These are phyloP conservation scores for Nyctibius bracteatus DNA, from an alignment of 2,113 vertebrate genomes.

Conservation along the genomic window DNA sequence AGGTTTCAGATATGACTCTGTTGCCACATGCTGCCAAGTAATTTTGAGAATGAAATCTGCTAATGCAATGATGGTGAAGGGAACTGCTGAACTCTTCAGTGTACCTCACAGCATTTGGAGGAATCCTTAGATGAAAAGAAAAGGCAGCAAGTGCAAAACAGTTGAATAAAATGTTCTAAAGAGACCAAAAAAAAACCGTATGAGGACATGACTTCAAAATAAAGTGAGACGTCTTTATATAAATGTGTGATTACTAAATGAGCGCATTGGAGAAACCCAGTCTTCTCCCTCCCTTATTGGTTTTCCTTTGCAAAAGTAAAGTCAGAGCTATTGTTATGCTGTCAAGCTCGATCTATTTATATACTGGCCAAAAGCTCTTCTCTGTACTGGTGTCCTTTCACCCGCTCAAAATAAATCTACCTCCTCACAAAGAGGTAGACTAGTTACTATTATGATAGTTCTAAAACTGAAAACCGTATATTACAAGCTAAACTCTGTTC, in stretches of 20 bases:
- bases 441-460: conserved; percentile 19
- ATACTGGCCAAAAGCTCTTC: background rate
- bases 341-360: conserved; percentile 1
- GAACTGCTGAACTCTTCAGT: background rate
- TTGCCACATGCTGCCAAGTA: background rate
- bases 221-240: background rate
- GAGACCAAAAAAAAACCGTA: background rate
- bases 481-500: background rate
- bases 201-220: background rate
- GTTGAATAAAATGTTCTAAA: background rate
- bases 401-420: background rate
- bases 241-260: conserved; percentile 2
- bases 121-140: background rate
- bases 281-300: background rate
- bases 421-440: background rate
- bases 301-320: background rate
- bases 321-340: background rate
- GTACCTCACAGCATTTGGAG: background rate
- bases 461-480: background rate
- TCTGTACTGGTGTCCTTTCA: background rate
- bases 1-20: background rate
- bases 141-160: background rate
- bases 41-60: background rate
- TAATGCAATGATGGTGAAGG: background rate
- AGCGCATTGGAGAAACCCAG: background rate